Evolutionary conservation across 2,888 invertebrate genomes (phyloP).

Genomic region (Epistrophe eligans): DNA sequence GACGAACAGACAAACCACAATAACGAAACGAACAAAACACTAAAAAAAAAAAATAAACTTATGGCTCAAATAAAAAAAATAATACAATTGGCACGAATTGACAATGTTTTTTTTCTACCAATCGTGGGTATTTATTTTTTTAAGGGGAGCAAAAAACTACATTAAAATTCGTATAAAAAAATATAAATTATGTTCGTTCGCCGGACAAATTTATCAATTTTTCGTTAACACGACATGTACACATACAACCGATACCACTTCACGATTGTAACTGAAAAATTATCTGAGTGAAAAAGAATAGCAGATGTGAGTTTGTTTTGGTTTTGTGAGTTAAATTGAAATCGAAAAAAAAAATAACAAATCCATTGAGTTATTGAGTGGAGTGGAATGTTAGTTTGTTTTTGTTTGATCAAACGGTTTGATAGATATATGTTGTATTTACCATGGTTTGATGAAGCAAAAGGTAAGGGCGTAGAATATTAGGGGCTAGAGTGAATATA

Average conservation of each 20-base stretch:
- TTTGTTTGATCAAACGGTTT: constrained; percentile 17
- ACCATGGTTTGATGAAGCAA: background rate
- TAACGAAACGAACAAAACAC: constrained; percentile 5
- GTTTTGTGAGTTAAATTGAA: constrained; percentile 29
- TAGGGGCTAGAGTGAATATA: background rate
- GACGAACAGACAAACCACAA: constrained; percentile 42
- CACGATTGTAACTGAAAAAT: constrained; percentile 66
- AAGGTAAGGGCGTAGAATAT: constrained; percentile 1
- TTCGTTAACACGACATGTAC: constrained; percentile 12
- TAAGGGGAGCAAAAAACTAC: background rate
- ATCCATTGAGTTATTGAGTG: constrained; percentile 1
- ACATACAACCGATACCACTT: constrained; percentile 52
- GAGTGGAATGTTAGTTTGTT: constrained; percentile 31
- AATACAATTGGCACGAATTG: constrained; percentile 30
- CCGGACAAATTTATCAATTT: constrained; percentile 10
- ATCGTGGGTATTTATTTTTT: constrained; percentile 35
- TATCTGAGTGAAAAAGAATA: constrained; percentile 45
- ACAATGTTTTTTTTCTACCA: constrained; percentile 16
- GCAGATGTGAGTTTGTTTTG: constrained; percentile 57
- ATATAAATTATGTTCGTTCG: constrained; percentile 31
- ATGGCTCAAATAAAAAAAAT: constrained; percentile 30
- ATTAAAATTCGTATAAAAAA: constrained; percentile 27
- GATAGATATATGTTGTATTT: background rate
- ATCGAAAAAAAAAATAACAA: background rate
- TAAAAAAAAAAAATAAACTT: background rate